Evolutionary conservation across 2,113 vertebrate genomes (phyloP), one percentile per base, ranked within the genome.

Genomic region (Psettodes erumei): DNA sequence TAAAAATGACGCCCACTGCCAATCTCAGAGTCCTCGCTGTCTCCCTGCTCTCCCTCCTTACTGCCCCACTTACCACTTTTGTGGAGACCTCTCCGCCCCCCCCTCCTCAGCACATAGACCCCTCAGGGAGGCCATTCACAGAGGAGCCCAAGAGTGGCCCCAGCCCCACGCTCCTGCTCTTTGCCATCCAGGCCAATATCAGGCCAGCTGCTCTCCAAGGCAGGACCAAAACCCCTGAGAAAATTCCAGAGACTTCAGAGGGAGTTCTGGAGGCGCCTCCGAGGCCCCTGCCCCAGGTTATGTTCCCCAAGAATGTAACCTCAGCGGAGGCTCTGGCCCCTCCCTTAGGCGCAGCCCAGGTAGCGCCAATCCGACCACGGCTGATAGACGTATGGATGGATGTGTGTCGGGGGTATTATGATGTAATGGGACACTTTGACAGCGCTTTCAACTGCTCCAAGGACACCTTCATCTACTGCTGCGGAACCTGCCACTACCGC

Each of bases 361-460:
- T 94, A 7, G 89, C 82, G 11, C 91, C 93, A 18, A 86, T 92
- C 15, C 90, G 83, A 32, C 93, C 91, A 19, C 90, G 92, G 5
- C 81, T 93, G 21, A 92, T 95, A 18, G 93, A 94, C 7, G 87
- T 93, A 21, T 92, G 89, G 89, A 82, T 83, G 15, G 96, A 98
- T 30, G 93, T 94, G 27, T 98, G 96, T 81, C 93, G 94, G 27
- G 96, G 96, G 38, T 98, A 98, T 82, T 98, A 96, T 60, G 96
- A 98, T 0, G 96, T 98, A 21, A 97, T 97, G 96, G 96, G 96
- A 75, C 96, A 98, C 71, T 96, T 95, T 33, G 96, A 98, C 86
- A 92, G 90, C 33, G 90, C 96, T 28, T 98, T 98, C 91, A 97
- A 97, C 92, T 98, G 96, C 89, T 95, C 95, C 86, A 96, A 96